These are phyloP conservation scores for Nezara viridula DNA, from an alignment of 2,888 invertebrate genomes.

Conservation along the genomic window DNA sequence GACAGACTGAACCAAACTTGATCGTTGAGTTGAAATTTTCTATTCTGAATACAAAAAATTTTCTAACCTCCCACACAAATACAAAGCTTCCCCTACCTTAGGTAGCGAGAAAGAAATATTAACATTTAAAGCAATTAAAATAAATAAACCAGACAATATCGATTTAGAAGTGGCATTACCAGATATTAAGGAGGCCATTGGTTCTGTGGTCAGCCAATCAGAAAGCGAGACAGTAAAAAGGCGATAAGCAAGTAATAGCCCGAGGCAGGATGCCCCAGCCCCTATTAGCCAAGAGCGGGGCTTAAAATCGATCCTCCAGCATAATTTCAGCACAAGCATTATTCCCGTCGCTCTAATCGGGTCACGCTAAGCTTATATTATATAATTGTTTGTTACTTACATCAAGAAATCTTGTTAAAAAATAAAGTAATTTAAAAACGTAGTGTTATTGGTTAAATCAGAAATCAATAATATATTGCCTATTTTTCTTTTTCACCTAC, in stretches of 20 bases:
- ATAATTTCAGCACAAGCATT: not conserved
- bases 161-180: not conserved
- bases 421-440: no score
- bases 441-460: no score
- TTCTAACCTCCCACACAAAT: no score
- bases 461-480: no score
- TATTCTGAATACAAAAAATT: no score
- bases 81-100: no score
- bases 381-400: not conserved
- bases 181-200: conserved; percentile 21
- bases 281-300: not conserved
- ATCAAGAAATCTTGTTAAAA: no score
- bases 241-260: conserved; percentile 20
- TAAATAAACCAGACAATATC: not conserved
- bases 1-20: no score
- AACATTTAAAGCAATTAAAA: not conserved
- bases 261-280: not conserved
- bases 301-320: not conserved
- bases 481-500: no score
- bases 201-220: conserved; percentile 9
- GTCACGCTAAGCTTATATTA: not conserved
- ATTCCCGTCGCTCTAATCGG: not conserved
- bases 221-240: conserved; percentile 28
- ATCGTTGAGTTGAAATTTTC: no score
- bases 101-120: no score